Base-by-base conservation (phyloP, 2,888 invertebrate genomes). In the Ochlodes sylvanus region DNA sequence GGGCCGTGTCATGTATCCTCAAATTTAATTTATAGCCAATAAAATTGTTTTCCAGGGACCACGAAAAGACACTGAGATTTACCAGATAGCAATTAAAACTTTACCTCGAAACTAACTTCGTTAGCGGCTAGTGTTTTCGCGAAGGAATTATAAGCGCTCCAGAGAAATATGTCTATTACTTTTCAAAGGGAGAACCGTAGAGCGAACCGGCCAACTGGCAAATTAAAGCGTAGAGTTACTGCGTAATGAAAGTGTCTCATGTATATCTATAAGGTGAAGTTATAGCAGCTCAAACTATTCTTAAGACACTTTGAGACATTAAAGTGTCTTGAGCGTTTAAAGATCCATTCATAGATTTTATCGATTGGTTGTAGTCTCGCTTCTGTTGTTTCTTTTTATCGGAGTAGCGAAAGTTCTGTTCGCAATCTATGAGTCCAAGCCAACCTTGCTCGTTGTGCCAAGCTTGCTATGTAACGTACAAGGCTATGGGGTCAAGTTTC, bases 41-140 rank as follows among this genome's bases (percentile, higher is more conserved):
- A 89, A 86, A 88, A 83, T 87, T 83, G 87, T 88, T 86, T 85
- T 82, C 79, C 78, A 73, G 84, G 78, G 84, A 88, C 89, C 88
- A 81, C 88, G 84, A 90, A 90, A 92, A 92, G 90, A 91, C 90
- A 90, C 90, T n/a, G n/a, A 90, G 89, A 88, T 90, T 90, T 90
- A 86, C 89, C 81, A 79, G 86, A 80, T 87, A 88, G 90, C 92
- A 92, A 92, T 92, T 92, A 92, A 92, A 92, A 92, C 89, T 92
- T 92, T 91, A 92, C 88, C 89, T 91, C 85, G 83, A 82, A 88
- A 89, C 88, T 88, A 89, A 91, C 82, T 91, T 90, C 85, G 90
- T 92, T 90, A 88, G 86, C 86, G 47, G 79, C 83, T 87, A 88
- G 88, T 88, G 88, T 88, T 88, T 80, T 82, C 81, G 62, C 47